Evolutionary conservation across 2,888 invertebrate species (phyloP).

Genomic region (Balanococcus diminutus): DNA sequence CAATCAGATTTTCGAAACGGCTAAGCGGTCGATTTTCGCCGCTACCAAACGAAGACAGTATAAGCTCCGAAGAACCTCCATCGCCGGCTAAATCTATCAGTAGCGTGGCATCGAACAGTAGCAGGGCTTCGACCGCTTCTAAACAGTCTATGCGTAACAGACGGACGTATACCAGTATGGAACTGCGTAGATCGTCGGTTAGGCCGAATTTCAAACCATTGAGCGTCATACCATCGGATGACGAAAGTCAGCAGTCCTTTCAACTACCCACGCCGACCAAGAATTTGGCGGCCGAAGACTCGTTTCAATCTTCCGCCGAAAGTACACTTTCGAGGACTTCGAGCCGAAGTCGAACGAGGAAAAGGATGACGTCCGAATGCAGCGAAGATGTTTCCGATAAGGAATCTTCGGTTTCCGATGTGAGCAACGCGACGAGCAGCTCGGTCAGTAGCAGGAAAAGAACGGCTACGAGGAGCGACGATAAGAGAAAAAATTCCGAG

Average conservation of each 20-base stretch:
- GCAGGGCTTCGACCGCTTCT: constrained; percentile 34
- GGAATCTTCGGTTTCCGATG: constrained; percentile 30
- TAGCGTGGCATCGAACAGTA: constrained; percentile 20
- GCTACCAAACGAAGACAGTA: background rate
- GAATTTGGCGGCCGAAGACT: background rate
- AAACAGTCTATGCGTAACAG: background rate
- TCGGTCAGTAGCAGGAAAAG: background rate
- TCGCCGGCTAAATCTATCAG: constrained; percentile 11
- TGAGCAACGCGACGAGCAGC: background rate
- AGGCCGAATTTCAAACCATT: constrained; percentile 46
- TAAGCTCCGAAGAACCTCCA: constrained; percentile 43
- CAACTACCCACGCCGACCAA: constrained; percentile 30
- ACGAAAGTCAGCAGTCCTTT: constrained; percentile 30
- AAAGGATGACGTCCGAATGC: background rate
- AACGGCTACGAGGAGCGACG: background rate
- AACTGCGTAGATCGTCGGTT: constrained; percentile 43
- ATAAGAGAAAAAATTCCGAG: background rate
- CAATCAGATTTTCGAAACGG: background rate
- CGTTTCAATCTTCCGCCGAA: constrained; percentile 28
- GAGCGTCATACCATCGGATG: constrained; percentile 39
- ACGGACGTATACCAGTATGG: constrained; percentile 10
- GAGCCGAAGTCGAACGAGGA: background rate
- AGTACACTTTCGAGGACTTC: constrained; percentile 14
- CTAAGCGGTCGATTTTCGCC: constrained; percentile 15
- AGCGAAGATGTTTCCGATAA: constrained; percentile 31